Percentiles rank a stretch among this genome's conserved stretches.
Conservation (phyloP, 1,140 invertebrate genomes). For the Nautilus pompilius region DNA sequence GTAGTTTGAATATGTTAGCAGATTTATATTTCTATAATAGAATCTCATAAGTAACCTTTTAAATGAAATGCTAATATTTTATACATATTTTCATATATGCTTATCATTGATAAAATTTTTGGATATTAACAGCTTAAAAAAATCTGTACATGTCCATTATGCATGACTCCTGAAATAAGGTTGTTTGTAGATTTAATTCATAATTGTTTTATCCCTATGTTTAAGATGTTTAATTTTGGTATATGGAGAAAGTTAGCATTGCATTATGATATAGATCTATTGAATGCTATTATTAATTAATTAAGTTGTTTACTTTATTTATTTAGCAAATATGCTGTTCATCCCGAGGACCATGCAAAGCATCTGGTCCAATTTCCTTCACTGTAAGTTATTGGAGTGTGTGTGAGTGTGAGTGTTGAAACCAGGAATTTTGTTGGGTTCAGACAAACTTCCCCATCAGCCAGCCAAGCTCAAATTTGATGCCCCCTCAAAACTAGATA, state of each 20-base stretch:
- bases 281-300: background rate
- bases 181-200: background rate
- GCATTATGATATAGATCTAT: background rate
- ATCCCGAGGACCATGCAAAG: slow-evolving; percentile 51
- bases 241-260: background rate
- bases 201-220: background rate
- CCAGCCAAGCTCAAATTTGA: background rate
- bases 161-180: background rate
- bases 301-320: slow-evolving; percentile 11
- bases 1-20: too few relatives aligned
- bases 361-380: slow-evolving; percentile 55
- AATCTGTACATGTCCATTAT: too few relatives aligned
- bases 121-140: too few relatives aligned
- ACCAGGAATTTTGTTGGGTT: background rate
- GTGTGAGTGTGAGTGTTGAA: too few relatives aligned
- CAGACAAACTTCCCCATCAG: background rate
- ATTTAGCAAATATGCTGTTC: slow-evolving; percentile 49
- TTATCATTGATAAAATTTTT: too few relatives aligned
- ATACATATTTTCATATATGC: too few relatives aligned
- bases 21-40: too few relatives aligned
- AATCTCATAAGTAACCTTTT: too few relatives aligned
- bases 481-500: background rate
- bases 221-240: background rate
- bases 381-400: slow-evolving; percentile 55
- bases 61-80: too few relatives aligned